Percentiles rank a stretch among this genome's conserved stretches.
phyloP scores from a whole-genome alignment of 1,140 invertebrate species.

The Leptinotarsa undecemlineata region DNA sequence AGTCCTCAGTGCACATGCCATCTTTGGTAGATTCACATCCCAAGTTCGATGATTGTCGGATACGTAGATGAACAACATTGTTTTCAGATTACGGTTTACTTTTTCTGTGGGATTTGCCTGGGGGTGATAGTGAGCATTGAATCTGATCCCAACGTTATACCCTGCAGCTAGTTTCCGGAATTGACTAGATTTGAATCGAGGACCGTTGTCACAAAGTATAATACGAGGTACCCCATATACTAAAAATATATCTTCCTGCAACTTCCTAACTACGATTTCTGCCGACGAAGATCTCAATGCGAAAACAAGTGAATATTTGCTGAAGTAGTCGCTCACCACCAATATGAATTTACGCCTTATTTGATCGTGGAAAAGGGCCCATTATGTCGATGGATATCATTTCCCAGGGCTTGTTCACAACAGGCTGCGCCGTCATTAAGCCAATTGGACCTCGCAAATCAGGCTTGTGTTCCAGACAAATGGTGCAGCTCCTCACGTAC shows the following conservation, averaged over 20 bases:
- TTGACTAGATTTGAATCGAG: not conserved
- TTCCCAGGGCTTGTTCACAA: slow-evolving; percentile 41
- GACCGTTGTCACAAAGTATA: slow-evolving; percentile 14
- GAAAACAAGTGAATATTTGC: slow-evolving; percentile 9
- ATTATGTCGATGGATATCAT: slow-evolving; percentile 46
- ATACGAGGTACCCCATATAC: slow-evolving; percentile 22
- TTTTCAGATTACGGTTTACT: slow-evolving; percentile 48
- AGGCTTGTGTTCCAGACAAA: slow-evolving; percentile 44
- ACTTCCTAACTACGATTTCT: not conserved
- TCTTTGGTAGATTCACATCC: slow-evolving; percentile 17
- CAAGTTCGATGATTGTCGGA: slow-evolving; percentile 32
- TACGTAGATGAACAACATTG: not conserved
- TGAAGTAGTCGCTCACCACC: not conserved
- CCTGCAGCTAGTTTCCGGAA: slow-evolving; percentile 16
- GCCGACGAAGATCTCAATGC: slow-evolving; percentile 6
- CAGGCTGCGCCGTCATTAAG: slow-evolving; percentile 39
- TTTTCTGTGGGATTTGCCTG: slow-evolving; percentile 38
- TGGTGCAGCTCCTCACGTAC: slow-evolving; percentile 42
- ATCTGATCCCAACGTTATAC: slow-evolving; percentile 22
- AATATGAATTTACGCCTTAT: slow-evolving; percentile 12
- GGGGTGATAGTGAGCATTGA: slow-evolving; percentile 30
- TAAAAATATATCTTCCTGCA: slow-evolving; percentile 27
- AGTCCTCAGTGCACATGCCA: slow-evolving; percentile 23
- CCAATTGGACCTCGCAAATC: slow-evolving; percentile 39
- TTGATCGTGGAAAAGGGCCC: slow-evolving; percentile 35